Base-by-base conservation (phyloP, 2,113 vertebrate genomes). In the Silurus glanis region DNA sequence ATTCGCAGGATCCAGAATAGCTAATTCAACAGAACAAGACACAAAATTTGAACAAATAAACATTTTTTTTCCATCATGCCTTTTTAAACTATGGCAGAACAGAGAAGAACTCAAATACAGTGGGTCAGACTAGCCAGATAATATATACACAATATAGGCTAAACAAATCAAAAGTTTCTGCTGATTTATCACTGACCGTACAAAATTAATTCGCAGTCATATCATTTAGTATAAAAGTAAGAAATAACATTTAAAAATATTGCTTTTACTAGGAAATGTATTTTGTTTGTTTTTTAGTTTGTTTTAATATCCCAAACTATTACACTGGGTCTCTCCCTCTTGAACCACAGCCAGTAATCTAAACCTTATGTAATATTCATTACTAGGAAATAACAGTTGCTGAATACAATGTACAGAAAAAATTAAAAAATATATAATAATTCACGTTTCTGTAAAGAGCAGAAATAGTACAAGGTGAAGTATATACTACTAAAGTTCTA, bases 141-240 rank as follows among this genome's bases (percentile, higher is more conserved):
- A 17, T 59, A n/a, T 6, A 12, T 58, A 58, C 49, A 53, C 3
- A 53, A 21, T 10, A 49, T 4, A 45, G 21, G 28, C 6, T 3
- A n/a, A 74, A 72, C 12, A 19, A 56, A 45, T 37, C 1, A 64
- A 45, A 75, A 75, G 45, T 47, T 47, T 21, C 66, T 67, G 64
- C 66, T 69, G 66, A 69, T 28, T 28, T 14, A 45, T 45, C 67
- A 37, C 6, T 71, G 28, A 45, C 9, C 1, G 6, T 37, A 45
- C 0, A 85, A 59, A 37, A 37, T 37, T 2, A 37, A 37, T 37
- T 37, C 2, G 37, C 37, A 64, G 23, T 2, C 58, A 45, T 49
- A 85, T 67, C 80, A 45, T 51, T 71, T 37, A 74, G 53, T 84
- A 25, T 47, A 88, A 72, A 23, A 56, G 45, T 47, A 88, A 72